Base-by-base conservation (phyloP, 2,113 vertebrate genomes). In the Notiomystis cincta region DNA sequence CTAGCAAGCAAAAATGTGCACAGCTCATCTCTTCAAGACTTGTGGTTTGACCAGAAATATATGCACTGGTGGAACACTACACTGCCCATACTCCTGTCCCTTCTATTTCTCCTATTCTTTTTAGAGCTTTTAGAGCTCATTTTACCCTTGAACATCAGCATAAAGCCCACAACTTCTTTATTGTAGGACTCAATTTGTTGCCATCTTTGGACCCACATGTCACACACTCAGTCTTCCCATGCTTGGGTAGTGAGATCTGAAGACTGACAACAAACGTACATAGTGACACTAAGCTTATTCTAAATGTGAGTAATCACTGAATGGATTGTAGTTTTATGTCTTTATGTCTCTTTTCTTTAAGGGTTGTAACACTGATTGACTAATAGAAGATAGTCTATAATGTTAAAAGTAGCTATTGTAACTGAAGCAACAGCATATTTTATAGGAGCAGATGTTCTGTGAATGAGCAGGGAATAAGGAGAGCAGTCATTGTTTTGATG, bases 371-470 rank as follows among this genome's bases (percentile, higher is more conserved):
- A 65, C 23, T 44, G 60, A 89, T 89, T 92, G 62, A 81, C 85
- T 92, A 91, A 94, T 28, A 83, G 82, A 76, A 87, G 30, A 81
- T 13, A 60, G 15, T 28, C 75, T 69, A 45, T 45, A 71, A 84
- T 57, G 23, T 61, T 77, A 95, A 95, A 95, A 92, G 54, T 73
- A 87, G 48, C 92, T 85, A 77, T 58, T 75, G 62, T 89, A 91
- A 78, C 85, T 72, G 80, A 89, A 89, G 42, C 1, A 10, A 83
- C 30, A 64, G 12, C 28, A 47, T 51, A 38, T 87, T 94, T 96
- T 93, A 95, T 87, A 90, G 91, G 83, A 96, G 92, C 92, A 97
- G 96, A 93, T 97, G 89, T 93, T 87, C 53, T 62, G 38, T 1
- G 7, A 95, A 89, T 66, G 60, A 96, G 33, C 58, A 51, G 71